phyloP scores from a whole-genome alignment of 92 coral and sea anemone genomes.

The Ricordea florida region DNA sequence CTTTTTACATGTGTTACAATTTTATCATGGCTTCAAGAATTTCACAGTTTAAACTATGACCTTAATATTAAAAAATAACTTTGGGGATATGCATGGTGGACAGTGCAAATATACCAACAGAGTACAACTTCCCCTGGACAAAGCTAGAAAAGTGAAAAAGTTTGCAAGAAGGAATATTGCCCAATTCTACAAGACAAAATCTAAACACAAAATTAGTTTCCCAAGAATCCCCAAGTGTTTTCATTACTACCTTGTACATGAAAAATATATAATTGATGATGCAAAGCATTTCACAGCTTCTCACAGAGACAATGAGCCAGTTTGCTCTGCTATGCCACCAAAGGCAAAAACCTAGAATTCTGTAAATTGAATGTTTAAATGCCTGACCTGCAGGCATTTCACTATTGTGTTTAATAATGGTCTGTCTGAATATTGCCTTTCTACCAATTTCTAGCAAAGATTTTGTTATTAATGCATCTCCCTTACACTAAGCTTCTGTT shows the following conservation, averaged over 20 bases:
- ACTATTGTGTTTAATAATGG: too few species aligned
- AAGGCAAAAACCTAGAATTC: not conserved
- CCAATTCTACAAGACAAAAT: too few species aligned
- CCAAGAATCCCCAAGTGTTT: not conserved
- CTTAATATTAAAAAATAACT: not conserved
- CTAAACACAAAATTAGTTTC: too few species aligned
- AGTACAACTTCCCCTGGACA: too few species aligned
- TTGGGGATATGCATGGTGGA: not conserved
- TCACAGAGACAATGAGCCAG: constrained; percentile 17
- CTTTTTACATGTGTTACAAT: constrained; percentile 7
- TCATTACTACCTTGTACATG: constrained; percentile 7
- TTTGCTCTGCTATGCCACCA: constrained; percentile 6
- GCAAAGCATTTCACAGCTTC: constrained; percentile 15
- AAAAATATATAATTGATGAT: constrained; percentile 33
- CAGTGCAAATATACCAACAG: too few species aligned
- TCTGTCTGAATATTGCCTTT: too few species aligned
- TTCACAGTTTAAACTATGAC: too few species aligned
- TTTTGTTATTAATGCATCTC: too few species aligned
- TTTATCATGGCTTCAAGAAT: not conserved
- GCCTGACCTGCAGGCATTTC: constrained; percentile 35
- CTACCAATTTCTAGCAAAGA: too few species aligned
- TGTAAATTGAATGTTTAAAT: constrained; percentile 9
- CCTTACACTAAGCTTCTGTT: too few species aligned
- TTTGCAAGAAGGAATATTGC: too few species aligned
- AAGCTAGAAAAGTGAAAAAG: too few species aligned